These are phyloP conservation scores for Phenganax stokvisi DNA, from an alignment of 92 coral and sea anemone genomes.

Conservation along the genomic window DNA sequence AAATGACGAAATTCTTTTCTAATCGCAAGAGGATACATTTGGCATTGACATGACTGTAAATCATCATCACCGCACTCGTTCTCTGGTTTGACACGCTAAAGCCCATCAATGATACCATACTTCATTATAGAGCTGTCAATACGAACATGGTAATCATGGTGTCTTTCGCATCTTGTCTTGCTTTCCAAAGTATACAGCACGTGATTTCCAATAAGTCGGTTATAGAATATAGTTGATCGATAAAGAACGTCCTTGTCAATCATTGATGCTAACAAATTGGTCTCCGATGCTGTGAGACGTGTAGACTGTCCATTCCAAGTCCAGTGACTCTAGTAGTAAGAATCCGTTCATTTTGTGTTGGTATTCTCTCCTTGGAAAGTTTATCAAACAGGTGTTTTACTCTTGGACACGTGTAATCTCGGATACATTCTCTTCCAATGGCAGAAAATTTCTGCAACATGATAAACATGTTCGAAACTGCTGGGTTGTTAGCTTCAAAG, in stretches of 20 bases:
- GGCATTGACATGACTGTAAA: slow-evolving; percentile 19
- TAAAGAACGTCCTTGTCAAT: too few relatives aligned
- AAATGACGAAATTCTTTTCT: not conserved
- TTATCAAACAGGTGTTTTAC: too few relatives aligned
- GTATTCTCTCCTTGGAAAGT: too few relatives aligned
- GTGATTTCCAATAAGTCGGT: slow-evolving; percentile 16
- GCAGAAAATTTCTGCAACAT: not conserved
- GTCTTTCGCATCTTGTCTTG: slow-evolving; percentile 7
- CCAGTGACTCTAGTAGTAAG: not conserved
- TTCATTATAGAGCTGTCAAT: not conserved
- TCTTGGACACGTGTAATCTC: too few relatives aligned
- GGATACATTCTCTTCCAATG: too few relatives aligned
- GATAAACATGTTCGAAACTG: slow-evolving; percentile 12
- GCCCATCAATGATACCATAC: slow-evolving; percentile 17
- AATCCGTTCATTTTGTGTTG: too few relatives aligned
- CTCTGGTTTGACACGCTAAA: slow-evolving; percentile 23
- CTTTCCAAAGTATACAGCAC: slow-evolving; percentile 13
- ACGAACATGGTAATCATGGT: slow-evolving; percentile 12
- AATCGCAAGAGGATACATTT: not conserved
- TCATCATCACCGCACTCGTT: slow-evolving; percentile 17
- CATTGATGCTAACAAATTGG: too few relatives aligned
- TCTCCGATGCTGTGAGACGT: too few relatives aligned
- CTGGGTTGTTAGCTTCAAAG: slow-evolving; percentile 5
- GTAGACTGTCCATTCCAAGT: slow-evolving; percentile 18
- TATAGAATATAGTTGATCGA: not conserved